Percentiles rank a stretch among this genome's conserved stretches.
Conservation (phyloP, 2,797 vertebrate species). For the Leuciscus waleckii region DNA sequence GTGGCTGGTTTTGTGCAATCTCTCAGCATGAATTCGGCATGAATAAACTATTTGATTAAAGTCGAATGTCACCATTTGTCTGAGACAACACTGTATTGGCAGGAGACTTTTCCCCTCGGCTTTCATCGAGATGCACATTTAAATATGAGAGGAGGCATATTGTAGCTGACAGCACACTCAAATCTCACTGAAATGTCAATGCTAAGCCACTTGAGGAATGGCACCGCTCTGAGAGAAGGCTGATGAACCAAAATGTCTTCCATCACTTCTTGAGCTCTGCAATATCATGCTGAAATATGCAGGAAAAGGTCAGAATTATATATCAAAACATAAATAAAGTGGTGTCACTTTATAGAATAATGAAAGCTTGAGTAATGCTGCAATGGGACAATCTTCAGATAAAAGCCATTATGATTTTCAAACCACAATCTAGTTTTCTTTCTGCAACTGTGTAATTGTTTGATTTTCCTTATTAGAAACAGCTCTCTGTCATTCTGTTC, state of each 20-base stretch:
- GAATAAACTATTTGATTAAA: slow-evolving; percentile 67
- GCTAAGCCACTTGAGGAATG: slow-evolving; percentile 65
- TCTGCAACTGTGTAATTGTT: not conserved
- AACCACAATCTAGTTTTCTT: slow-evolving; percentile 21
- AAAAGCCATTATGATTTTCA: slow-evolving; percentile 37
- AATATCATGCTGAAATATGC: slow-evolving; percentile 67
- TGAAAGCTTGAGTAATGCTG: slow-evolving; percentile 1
- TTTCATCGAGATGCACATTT: slow-evolving; percentile 61
- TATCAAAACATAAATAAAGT: slow-evolving; percentile 65
- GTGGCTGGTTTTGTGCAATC: slow-evolving; percentile 54
- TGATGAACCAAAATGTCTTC: slow-evolving; percentile 62
- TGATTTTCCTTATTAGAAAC: slow-evolving; percentile 3
- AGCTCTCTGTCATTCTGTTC: slow-evolving; percentile 1
- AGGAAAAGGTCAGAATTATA: slow-evolving; percentile 72
- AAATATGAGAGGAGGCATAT: slow-evolving; percentile 69
- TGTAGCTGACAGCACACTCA: slow-evolving; percentile 69
- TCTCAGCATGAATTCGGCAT: slow-evolving; percentile 52
- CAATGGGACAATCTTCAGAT: slow-evolving; percentile 15
- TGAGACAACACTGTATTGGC: slow-evolving; percentile 53
- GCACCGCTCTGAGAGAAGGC: slow-evolving; percentile 41
- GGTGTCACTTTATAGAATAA: slow-evolving; percentile 49
- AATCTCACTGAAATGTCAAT: slow-evolving; percentile 73
- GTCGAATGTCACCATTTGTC: slow-evolving; percentile 69
- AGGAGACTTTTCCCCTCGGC: slow-evolving; percentile 55
- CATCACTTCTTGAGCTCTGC: slow-evolving; percentile 65